Conservation (phyloP, 2,113 vertebrate species). For the Nothobranchius furzeri region DNA sequence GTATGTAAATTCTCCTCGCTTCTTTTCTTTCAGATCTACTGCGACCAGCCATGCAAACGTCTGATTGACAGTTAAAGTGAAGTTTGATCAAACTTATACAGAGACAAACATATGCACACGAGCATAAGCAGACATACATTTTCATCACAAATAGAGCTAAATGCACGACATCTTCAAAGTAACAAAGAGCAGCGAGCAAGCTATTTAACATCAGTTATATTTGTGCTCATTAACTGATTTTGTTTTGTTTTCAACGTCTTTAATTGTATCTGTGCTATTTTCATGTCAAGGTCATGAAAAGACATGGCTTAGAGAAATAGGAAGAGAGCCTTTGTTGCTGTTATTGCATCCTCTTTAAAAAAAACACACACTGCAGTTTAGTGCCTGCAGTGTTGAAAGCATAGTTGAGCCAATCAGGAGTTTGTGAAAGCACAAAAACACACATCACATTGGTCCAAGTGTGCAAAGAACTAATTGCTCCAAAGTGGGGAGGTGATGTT, state of each 20-base stretch:
- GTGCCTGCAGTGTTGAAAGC: slow-evolving; percentile 50
- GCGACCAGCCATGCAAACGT: slow-evolving; percentile 56
- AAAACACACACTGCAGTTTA: slow-evolving; percentile 25
- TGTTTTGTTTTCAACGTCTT: slow-evolving; percentile 30
- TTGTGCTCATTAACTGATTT: slow-evolving; percentile 23
- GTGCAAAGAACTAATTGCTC: slow-evolving; percentile 31
- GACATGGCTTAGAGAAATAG: slow-evolving; percentile 55
- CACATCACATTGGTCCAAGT: slow-evolving; percentile 3
- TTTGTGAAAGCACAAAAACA: slow-evolving; percentile 27
- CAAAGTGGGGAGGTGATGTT: slow-evolving; percentile 18
- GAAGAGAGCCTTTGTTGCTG: slow-evolving; percentile 25
- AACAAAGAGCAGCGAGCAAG: slow-evolving; percentile 51
- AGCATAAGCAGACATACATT: slow-evolving; percentile 48
- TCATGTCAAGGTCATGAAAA: slow-evolving; percentile 41
- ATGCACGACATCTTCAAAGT: slow-evolving; percentile 50
- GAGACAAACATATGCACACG: slow-evolving; percentile 50
- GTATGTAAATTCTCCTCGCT: slow-evolving; percentile 13
- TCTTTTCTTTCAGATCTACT: slow-evolving; percentile 32
- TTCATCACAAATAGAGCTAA: slow-evolving; percentile 51
- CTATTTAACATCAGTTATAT: slow-evolving; percentile 51
- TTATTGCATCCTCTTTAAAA: slow-evolving; percentile 28
- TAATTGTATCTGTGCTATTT: slow-evolving; percentile 47
- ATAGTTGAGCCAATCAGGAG: slow-evolving; percentile 27
- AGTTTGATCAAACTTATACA: slow-evolving; percentile 46
- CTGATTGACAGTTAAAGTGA: slow-evolving; percentile 46